Conservation (phyloP, 2,113 vertebrate genomes). For the Petroica traversi region DNA sequence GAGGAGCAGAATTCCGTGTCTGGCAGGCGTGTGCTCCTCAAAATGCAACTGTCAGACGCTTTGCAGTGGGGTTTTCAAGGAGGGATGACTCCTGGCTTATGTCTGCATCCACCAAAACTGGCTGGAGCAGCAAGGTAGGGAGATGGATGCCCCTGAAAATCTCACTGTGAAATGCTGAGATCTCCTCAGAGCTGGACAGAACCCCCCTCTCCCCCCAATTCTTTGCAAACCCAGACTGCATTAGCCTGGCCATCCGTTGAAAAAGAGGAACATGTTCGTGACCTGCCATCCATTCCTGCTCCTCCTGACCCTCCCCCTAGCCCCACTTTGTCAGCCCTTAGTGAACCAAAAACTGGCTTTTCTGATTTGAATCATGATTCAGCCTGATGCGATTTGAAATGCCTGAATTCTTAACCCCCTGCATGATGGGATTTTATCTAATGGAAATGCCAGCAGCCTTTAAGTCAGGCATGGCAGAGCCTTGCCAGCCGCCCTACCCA, state of each 20-base stretch:
- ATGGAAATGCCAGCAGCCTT: conserved; percentile 49
- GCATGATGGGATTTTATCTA: conserved; percentile 27
- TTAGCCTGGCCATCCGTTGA: background rate
- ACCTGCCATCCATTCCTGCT: conserved; percentile 20
- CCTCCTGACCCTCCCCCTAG: conserved; percentile 4
- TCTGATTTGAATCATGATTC: conserved; percentile 69
- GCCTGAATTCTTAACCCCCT: conserved; percentile 65
- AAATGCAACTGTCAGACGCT: background rate
- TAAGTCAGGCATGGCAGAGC: conserved; percentile 52
- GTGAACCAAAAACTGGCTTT: conserved; percentile 49
- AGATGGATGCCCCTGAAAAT: background rate
- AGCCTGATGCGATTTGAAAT: conserved; percentile 70
- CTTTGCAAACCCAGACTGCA: background rate
- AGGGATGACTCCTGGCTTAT: background rate
- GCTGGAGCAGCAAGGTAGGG: background rate
- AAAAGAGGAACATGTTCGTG: background rate
- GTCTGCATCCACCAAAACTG: background rate
- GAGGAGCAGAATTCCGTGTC: background rate
- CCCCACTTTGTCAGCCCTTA: conserved; percentile 1
- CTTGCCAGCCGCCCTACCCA: conserved; percentile 1
- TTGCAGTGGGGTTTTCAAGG: background rate
- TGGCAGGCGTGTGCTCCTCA: conserved; percentile 30
- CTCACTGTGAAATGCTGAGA: background rate
- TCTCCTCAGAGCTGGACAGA: background rate
- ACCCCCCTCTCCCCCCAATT: background rate